Conservation (phyloP, 2,113 vertebrate genomes). For the Semnornis frantzii region DNA sequence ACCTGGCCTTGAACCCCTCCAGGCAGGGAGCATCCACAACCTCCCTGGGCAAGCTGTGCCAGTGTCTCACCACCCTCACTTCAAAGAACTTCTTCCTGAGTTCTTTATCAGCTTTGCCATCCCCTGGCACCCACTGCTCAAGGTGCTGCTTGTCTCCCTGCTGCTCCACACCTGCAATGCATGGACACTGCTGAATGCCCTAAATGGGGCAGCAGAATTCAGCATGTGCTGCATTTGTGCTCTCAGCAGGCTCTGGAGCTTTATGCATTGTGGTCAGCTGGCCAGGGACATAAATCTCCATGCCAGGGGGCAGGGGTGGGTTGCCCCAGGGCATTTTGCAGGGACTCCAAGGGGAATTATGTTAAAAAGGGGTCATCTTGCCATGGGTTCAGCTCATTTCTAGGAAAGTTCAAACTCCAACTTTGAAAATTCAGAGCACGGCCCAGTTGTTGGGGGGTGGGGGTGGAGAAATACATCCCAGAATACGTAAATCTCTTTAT, state of each 20-base stretch:
- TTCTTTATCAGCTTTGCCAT: neutral
- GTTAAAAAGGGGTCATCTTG: neutral
- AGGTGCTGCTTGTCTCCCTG: neutral
- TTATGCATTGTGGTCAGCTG: neutral
- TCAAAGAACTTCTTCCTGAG: too few species aligned
- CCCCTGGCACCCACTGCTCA: neutral
- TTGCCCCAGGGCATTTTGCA: neutral
- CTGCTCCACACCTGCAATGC: rapidly evolving
- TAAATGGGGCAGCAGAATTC: neutral
- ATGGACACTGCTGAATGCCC: neutral
- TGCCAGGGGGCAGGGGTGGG: rapidly evolving
- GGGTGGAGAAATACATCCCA: neutral
- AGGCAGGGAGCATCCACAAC: too few species aligned
- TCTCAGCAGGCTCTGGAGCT: neutral
- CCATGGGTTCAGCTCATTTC: neutral
- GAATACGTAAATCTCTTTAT: constrained; percentile 25
- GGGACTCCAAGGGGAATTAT: neutral
- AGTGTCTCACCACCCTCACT: too few species aligned
- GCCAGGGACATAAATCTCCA: too few species aligned
- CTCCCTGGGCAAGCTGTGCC: too few species aligned
- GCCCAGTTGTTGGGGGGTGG: neutral
- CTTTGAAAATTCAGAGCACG: neutral
- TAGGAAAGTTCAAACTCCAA: neutral
- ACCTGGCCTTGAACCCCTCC: too few species aligned
- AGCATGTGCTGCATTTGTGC: rapidly evolving